phyloP scores from a whole-genome alignment of 1,140 invertebrate genomes.

The Saccostrea echinata region DNA sequence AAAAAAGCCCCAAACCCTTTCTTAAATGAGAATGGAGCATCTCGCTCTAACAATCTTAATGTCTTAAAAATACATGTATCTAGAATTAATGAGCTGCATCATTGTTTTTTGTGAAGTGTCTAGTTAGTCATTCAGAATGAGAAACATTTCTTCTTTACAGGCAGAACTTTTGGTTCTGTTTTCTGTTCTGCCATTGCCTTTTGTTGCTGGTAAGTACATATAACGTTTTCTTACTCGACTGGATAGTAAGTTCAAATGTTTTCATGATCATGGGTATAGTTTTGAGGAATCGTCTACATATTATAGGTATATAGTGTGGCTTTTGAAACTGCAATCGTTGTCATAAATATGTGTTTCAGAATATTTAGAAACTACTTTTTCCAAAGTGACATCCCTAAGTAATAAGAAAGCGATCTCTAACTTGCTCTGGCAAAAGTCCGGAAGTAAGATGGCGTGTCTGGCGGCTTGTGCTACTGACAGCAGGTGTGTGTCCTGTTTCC shows the following conservation, averaged over 20 bases:
- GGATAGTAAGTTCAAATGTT: too few relatives aligned
- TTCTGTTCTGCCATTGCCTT: background rate
- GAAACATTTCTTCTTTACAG: background rate
- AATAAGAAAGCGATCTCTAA: background rate
- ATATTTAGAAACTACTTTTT: background rate
- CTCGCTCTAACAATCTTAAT: too few relatives aligned
- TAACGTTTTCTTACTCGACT: background rate
- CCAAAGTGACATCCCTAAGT: background rate
- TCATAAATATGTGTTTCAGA: background rate
- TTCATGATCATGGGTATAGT: too few relatives aligned
- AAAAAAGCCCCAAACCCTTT: background rate
- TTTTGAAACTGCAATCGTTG: too few relatives aligned
- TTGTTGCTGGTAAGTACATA: background rate
- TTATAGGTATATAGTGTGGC: too few relatives aligned
- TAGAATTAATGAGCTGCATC: too few relatives aligned
- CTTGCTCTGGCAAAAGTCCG: background rate
- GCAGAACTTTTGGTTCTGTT: background rate
- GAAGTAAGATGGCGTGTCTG: background rate
- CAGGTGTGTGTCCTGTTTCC: background rate
- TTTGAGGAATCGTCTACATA: too few relatives aligned
- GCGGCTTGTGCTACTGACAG: background rate
- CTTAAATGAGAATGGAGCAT: too few relatives aligned
- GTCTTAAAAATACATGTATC: too few relatives aligned
- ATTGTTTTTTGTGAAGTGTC: too few relatives aligned
- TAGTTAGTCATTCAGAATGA: background rate